Conservation (phyloP, 37 sponge, comb jelly and placozoan species). For the Tethya wilhelma region DNA sequence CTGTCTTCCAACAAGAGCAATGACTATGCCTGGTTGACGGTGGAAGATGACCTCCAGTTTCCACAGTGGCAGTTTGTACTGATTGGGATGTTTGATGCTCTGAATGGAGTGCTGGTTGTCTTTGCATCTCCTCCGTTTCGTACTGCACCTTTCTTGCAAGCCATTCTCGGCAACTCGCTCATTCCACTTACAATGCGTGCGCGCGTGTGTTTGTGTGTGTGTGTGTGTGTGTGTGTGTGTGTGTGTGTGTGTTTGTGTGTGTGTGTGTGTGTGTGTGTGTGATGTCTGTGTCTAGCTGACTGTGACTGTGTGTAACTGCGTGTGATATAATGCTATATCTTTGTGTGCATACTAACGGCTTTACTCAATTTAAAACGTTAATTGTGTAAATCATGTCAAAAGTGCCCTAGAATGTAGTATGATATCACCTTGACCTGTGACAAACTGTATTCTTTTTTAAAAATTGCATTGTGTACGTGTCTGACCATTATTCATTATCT, state of each 20-base stretch:
- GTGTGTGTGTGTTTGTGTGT: neutral
- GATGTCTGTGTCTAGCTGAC: neutral
- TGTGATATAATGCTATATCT: no score
- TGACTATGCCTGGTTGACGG: neutral
- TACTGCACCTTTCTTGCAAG: conserved; percentile 74
- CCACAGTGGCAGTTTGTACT: conserved; percentile 72
- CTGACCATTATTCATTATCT: no score
- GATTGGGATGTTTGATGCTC: conserved; percentile 69
- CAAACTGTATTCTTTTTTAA: no score
- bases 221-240: neutral
- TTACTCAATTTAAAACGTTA: no score
- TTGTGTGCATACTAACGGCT: no score
- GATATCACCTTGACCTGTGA: no score
- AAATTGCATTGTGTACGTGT: no score
- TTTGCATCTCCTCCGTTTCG: conserved; percentile 53
- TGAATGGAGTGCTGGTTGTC: conserved; percentile 74
- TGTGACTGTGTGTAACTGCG: neutral
- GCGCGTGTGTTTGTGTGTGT: conserved; percentile 24
- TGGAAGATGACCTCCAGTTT: conserved; percentile 40
- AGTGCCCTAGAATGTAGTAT: no score
- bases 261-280: neutral
- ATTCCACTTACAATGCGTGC: conserved; percentile 66
- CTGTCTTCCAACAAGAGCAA: neutral
- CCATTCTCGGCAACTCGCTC: conserved; percentile 67
- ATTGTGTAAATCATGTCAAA: no score